These are phyloP conservation scores for Erinaceus europaeus DNA, from an alignment of 2,113 vertebrate species.

Conservation along the genomic window DNA sequence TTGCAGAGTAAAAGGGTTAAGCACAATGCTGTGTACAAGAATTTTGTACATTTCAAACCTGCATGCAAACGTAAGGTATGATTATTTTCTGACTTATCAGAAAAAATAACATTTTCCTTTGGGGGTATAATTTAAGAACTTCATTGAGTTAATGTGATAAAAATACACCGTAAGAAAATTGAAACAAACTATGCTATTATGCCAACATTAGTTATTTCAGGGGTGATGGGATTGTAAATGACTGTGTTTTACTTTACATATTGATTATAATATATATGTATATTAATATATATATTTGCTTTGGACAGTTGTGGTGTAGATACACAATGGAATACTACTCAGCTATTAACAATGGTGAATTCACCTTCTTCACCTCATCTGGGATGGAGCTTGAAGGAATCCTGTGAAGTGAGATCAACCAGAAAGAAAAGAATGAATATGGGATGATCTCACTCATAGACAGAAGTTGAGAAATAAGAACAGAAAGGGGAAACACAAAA, in stretches of 20 bases:
- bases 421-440: no score
- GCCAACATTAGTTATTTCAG: neutral
- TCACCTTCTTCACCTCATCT: no score
- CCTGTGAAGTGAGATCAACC: no score
- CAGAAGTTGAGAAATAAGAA: no score
- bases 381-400: no score
- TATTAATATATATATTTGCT: no score
- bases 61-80: neutral
- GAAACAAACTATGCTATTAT: neutral
- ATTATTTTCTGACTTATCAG: neutral
- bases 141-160: neutral
- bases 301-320: no score
- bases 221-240: neutral
- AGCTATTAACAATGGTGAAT: no score
- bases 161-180: neutral
- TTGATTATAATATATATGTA: no score
- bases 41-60: neutral
- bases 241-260: neutral
- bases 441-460: no score
- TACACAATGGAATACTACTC: no score
- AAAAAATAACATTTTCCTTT: conserved; percentile 24
- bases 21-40: neutral
- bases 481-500: no score
- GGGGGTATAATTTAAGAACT: conserved; percentile 2
- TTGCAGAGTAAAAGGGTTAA: neutral